Evolutionary conservation across 2,888 invertebrate genomes (phyloP).

Genomic region (Automeris io): DNA sequence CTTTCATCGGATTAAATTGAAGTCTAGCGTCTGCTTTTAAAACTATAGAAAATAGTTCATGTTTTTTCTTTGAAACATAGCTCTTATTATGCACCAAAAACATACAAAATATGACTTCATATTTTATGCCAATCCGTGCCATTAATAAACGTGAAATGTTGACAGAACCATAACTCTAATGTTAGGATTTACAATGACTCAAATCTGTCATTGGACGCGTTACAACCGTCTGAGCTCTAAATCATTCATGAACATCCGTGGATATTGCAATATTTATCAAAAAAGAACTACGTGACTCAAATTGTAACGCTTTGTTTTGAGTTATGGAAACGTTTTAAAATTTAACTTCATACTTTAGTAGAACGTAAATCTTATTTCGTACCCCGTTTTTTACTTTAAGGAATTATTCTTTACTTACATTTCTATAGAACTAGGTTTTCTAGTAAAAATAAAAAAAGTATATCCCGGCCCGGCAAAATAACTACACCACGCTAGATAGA

Average conservation of each 20-base stretch:
- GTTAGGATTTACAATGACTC: constrained; percentile 4
- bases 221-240: background rate
- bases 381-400: no score
- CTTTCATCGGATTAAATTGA: no score
- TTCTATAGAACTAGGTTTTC: no score
- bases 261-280: background rate
- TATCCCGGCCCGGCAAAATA: no score
- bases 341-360: background rate
- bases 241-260: background rate
- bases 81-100: no score
- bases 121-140: constrained; percentile 1
- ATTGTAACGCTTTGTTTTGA: background rate
- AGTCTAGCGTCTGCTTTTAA: no score
- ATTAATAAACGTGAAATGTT: constrained; percentile 6
- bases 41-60: no score
- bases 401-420: no score
- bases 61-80: no score
- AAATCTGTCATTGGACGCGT: background rate
- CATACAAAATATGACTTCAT: background rate
- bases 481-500: no score
- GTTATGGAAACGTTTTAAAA: background rate
- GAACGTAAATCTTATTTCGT: no score
- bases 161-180: constrained; percentile 6
- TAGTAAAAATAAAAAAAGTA: no score
- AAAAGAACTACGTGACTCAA: background rate